phyloP scores from a whole-genome alignment of 2,113 vertebrate genomes.

The Trinectes maculatus region DNA sequence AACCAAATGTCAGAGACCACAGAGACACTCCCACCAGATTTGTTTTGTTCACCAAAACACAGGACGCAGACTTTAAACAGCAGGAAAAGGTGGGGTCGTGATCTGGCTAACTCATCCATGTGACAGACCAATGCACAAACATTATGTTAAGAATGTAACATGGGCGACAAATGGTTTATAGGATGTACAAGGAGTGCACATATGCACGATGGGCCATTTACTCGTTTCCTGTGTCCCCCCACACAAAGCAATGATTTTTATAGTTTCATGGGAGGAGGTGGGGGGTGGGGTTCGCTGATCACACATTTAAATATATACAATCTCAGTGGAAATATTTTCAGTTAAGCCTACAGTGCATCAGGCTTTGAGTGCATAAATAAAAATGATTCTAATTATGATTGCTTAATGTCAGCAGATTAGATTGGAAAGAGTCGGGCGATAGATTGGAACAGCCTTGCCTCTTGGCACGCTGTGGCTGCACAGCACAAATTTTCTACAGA shows the following conservation, averaged over 20 bases:
- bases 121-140: constrained; percentile 10
- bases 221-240: not conserved
- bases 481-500: not conserved
- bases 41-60: constrained; percentile 29
- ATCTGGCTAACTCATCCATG: constrained; percentile 3
- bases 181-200: not conserved
- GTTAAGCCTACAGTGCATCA: not conserved
- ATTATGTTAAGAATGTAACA: not conserved
- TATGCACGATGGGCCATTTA: not conserved
- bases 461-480: not conserved
- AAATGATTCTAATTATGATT: not conserved
- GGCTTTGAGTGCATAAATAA: not conserved
- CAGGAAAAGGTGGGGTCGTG: constrained; percentile 57
- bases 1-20: constrained; percentile 1
- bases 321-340: not conserved
- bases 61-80: constrained; percentile 32
- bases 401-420: not conserved
- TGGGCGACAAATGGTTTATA: not conserved
- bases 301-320: not conserved
- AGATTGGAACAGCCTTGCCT: not conserved
- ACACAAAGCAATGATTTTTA: not conserved
- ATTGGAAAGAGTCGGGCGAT: not conserved
- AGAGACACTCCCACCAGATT: constrained; percentile 13
- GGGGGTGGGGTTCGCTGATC: constrained; percentile 1
- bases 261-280: not conserved